These are phyloP conservation scores for Falco naumanni DNA, from an alignment of 2,797 vertebrate genomes.

Conservation along the genomic window DNA sequence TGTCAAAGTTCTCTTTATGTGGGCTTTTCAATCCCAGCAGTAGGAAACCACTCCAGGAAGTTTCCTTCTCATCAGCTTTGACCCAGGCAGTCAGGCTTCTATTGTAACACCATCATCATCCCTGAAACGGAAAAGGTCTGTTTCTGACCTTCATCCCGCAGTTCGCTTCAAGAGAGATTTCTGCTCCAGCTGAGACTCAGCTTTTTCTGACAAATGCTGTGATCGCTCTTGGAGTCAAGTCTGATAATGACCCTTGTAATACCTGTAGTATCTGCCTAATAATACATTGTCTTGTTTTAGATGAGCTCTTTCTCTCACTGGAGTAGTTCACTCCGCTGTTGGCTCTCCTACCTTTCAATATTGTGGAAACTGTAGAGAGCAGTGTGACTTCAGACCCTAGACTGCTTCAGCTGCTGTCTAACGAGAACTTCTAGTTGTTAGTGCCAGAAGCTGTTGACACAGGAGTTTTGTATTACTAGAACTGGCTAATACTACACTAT, in stretches of 20 bases:
- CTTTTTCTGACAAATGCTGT: background rate
- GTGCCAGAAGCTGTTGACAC: background rate
- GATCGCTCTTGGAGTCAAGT: conserved; percentile 10
- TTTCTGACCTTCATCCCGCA: conserved; percentile 38
- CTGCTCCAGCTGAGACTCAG: conserved; percentile 36
- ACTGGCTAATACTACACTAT: background rate
- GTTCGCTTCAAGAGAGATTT: conserved; percentile 23
- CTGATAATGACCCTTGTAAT: conserved; percentile 27
- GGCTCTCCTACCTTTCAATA: background rate
- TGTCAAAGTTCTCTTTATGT: background rate
- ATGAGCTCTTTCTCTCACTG: background rate
- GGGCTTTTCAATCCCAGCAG: background rate
- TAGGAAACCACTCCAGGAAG: conserved; percentile 38
- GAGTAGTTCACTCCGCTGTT: background rate
- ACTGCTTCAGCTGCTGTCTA: background rate
- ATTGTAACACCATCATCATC: background rate
- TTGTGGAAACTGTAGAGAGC: background rate
- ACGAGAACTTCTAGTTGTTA: background rate
- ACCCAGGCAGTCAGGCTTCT: background rate
- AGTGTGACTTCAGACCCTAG: background rate
- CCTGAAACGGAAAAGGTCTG: background rate
- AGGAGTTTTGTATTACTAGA: background rate
- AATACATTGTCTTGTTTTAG: conserved; percentile 29
- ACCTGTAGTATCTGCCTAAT: background rate
- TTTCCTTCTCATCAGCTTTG: conserved; percentile 20